phyloP scores from a whole-genome alignment of 1,140 invertebrate genomes.

The Brachionus sp. region DNA sequence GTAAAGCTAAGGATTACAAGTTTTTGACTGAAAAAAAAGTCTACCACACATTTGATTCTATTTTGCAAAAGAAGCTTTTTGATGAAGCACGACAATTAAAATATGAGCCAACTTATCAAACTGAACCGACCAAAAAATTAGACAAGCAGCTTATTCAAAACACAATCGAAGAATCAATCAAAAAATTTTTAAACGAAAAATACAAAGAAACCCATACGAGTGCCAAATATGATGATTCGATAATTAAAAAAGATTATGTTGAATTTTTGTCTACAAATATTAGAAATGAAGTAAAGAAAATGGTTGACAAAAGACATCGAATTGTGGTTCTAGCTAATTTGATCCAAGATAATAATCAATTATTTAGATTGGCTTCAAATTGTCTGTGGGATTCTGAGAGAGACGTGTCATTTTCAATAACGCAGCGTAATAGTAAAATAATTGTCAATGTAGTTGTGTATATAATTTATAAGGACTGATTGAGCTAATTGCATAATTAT shows the following conservation, averaged over 20 bases:
- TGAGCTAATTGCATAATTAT: neutral
- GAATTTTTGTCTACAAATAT: neutral
- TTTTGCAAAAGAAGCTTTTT: neutral
- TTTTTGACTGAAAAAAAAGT: neutral
- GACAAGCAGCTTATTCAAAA: neutral
- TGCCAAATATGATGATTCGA: neutral
- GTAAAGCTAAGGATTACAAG: neutral
- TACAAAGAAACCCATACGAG: neutral
- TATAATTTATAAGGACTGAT: neutral
- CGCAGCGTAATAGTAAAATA: neutral
- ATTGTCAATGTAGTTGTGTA: neutral
- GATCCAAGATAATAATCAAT: neutral
- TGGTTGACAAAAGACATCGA: neutral
- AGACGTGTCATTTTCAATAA: neutral
- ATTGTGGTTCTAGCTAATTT: neutral
- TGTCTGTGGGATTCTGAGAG: neutral
- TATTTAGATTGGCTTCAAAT: neutral
- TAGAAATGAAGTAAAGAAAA: neutral
- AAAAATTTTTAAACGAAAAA: neutral
- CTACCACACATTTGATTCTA: neutral
- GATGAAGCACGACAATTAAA: neutral
- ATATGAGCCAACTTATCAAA: slow-evolving; percentile 16
- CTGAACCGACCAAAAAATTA: neutral
- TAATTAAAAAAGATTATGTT: neutral
- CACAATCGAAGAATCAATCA: neutral